A percentile compares a stretch with the other conserved stretches of the same genome.
These are phyloP conservation scores for Vanessa cardui DNA, from an alignment of 2,888 invertebrate genomes.

Conservation along the genomic window DNA sequence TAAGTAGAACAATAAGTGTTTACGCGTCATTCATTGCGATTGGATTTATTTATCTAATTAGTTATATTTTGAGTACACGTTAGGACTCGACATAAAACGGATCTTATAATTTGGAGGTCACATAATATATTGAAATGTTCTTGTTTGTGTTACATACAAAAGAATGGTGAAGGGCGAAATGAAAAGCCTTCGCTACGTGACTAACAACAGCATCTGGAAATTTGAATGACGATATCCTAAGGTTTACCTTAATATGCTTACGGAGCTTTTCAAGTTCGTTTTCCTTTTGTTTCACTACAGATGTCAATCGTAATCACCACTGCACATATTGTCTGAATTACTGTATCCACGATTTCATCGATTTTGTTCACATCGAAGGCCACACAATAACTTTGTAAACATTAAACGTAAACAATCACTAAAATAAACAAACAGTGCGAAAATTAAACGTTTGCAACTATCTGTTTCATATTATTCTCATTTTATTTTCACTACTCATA, in stretches of 20 bases:
- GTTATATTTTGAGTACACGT: background rate
- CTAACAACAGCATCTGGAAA: slow-evolving; percentile 21
- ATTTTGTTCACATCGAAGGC: slow-evolving; percentile 57
- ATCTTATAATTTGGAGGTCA: slow-evolving; percentile 68
- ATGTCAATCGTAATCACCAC: slow-evolving; percentile 79
- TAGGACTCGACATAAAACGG: slow-evolving; percentile 46
- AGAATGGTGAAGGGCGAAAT: slow-evolving; percentile 63
- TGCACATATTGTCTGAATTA: slow-evolving; percentile 71
- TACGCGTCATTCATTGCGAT: slow-evolving; percentile 17
- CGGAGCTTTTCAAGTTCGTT: slow-evolving; percentile 53
- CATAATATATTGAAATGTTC: slow-evolving; percentile 66
- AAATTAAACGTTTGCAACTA: slow-evolving; percentile 39
- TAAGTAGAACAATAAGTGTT: slow-evolving; percentile 52
- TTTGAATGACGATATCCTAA: slow-evolving; percentile 30
- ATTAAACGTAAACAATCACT: slow-evolving; percentile 49
- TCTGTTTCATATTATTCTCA: slow-evolving; percentile 50
- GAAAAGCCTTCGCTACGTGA: slow-evolving; percentile 26
- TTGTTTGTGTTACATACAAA: slow-evolving; percentile 56
- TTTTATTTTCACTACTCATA: slow-evolving; percentile 44
- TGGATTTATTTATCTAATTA: background rate
- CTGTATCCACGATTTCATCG: slow-evolving; percentile 62
- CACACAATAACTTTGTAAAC: slow-evolving; percentile 49
- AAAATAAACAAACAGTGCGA: slow-evolving; percentile 50
- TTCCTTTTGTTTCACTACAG: slow-evolving; percentile 72
- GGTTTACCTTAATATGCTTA: slow-evolving; percentile 55